Evolutionary conservation across 2,113 vertebrate species (phyloP).

Genomic region (zebrafish (Danio rerio)): GRCz12tu NC_133178.1:37320501-37321000

Average conservation of each 20-base stretch:
- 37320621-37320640: background rate
- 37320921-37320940: conserved; percentile 6
- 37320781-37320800: background rate
- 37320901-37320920: background rate
- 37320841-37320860: conserved; percentile 16
- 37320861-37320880: conserved; percentile 38
- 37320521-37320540: background rate
- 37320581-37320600: background rate
- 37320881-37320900: conserved; percentile 15
- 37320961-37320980: background rate
- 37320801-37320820: background rate
- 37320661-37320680: conserved; percentile 8
- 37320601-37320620: background rate
- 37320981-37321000: background rate
- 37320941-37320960: conserved; percentile 11
- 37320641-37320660: background rate
- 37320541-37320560: no score
- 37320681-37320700: background rate
- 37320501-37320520: background rate
- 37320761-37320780: no score
- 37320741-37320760: no score
- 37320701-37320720: background rate
- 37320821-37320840: background rate
- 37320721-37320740: background rate
- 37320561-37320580: no score